These are phyloP conservation scores for Hermetia illucens DNA, from an alignment of 1,140 invertebrate genomes.

Conservation along the genomic window DNA sequence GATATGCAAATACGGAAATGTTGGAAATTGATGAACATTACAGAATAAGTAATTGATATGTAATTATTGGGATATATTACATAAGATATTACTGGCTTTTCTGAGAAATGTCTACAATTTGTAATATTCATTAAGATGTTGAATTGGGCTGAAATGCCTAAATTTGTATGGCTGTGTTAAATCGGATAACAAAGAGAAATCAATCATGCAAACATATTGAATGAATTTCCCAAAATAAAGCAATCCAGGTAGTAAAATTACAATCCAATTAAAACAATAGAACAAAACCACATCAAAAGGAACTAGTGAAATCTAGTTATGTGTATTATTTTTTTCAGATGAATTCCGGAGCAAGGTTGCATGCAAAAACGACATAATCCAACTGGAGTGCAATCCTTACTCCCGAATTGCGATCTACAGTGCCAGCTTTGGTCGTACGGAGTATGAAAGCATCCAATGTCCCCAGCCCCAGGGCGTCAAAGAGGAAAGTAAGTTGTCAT, in stretches of 20 bases:
- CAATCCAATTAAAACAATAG: no score
- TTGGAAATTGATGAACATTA: no score
- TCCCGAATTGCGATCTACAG: conserved; percentile 79
- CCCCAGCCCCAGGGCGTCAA: conserved; percentile 69
- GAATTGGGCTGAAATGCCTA: no score
- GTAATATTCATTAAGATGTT: no score
- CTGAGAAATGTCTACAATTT: no score
- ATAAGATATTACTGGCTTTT: not conserved
- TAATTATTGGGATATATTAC: not conserved
- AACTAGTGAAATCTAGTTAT: conserved; percentile 10
- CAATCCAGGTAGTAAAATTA: no score
- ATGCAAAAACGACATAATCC: conserved; percentile 76
- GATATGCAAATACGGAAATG: no score
- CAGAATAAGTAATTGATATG: no score
- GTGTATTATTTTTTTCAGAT: conserved; percentile 47
- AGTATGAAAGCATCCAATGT: conserved; percentile 78
- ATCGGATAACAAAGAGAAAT: no score
- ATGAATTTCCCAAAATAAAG: no score
- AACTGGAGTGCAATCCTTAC: conserved; percentile 66
- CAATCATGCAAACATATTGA: no score
- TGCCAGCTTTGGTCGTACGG: conserved; percentile 75
- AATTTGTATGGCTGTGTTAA: no score
- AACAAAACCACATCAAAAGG: conserved; percentile 2
- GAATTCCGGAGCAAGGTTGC: conserved; percentile 82
- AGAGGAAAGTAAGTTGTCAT: conserved; percentile 58